A percentile compares a stretch with the other conserved stretches of the same genome.
These are phyloP conservation scores for Choloepus didactylus DNA, from an alignment of 2,797 vertebrate genomes.

Conservation along the genomic window DNA sequence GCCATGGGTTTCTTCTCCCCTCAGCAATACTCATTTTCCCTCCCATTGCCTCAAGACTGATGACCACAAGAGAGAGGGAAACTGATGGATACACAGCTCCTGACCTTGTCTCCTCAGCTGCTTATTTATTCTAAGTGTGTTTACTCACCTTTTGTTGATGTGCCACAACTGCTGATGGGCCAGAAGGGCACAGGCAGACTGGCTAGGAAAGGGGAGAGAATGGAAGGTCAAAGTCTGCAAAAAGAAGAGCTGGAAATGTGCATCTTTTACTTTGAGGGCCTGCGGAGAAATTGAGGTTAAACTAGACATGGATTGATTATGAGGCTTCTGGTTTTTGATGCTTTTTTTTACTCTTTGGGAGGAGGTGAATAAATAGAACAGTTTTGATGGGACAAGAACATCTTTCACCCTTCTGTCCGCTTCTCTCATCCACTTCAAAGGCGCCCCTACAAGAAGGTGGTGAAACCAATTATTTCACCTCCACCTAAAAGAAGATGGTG, in stretches of 20 bases:
- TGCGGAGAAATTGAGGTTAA: constrained; percentile 4
- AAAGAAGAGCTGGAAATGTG: neutral
- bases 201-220: neutral
- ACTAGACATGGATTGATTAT: neutral
- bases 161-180: neutral
- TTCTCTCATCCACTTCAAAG: neutral
- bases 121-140: constrained; percentile 34
- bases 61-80: neutral
- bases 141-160: constrained; percentile 19
- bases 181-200: neutral
- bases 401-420: neutral
- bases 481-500: neutral
- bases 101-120: neutral
- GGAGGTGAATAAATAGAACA: neutral
- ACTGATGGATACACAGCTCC: neutral
- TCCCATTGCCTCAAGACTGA: neutral
- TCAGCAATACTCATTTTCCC: neutral
- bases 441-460: neutral
- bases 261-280: neutral
- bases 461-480: neutral
- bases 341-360: constrained; percentile 30
- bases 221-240: neutral
- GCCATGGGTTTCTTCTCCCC: neutral
- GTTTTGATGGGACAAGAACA: neutral
- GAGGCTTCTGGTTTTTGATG: neutral